Evolutionary conservation across 2,797 vertebrate genomes (phyloP).

Genomic region (Paramormyrops hopkinsi): DNA sequence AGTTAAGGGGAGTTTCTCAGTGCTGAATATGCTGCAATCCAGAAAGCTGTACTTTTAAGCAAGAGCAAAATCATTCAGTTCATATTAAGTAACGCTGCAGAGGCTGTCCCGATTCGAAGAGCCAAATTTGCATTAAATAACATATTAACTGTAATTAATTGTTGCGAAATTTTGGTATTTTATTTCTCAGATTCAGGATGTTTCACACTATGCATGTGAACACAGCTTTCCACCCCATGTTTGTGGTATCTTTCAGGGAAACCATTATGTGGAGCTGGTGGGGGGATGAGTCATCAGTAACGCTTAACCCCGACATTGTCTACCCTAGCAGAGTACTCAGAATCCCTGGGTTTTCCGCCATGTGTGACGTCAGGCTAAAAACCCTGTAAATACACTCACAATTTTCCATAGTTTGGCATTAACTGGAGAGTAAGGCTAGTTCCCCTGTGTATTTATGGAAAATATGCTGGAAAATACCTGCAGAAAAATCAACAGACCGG

Average conservation of each 20-base stretch:
- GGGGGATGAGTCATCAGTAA: slow-evolving; percentile 33
- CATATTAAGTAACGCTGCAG: neutral
- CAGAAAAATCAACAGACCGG: neutral
- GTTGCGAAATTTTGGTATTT: neutral
- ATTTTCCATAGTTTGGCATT: neutral
- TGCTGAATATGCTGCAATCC: neutral
- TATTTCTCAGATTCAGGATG: neutral
- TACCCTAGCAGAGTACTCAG: neutral
- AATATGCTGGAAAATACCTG: neutral
- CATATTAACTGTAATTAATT: neutral
- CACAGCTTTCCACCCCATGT: neutral
- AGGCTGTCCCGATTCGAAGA: neutral
- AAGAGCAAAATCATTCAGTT: neutral
- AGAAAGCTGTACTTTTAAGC: neutral
- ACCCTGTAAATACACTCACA: neutral
- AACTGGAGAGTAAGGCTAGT: neutral
- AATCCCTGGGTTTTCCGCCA: neutral
- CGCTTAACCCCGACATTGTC: slow-evolving; percentile 22
- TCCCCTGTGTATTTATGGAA: neutral
- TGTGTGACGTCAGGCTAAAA: neutral
- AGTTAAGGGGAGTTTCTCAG: neutral
- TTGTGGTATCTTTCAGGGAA: slow-evolving; percentile 18
- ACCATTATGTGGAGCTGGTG: neutral
- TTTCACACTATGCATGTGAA: neutral
- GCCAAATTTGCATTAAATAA: neutral